Conservation (phyloP, 2,888 invertebrate genomes). For the Catocala nupta region DNA sequence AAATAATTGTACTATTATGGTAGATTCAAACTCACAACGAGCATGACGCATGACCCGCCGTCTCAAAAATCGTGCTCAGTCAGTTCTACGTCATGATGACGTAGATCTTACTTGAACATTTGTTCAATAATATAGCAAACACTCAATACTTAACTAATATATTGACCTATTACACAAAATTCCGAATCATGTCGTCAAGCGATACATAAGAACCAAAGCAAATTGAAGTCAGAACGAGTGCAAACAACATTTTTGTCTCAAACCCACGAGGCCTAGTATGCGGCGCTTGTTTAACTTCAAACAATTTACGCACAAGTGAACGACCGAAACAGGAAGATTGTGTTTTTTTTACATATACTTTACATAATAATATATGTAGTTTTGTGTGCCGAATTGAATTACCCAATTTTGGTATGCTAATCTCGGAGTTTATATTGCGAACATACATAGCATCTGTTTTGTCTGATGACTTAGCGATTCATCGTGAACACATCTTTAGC, state of each 20-base stretch:
- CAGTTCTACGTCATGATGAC: too few relatives aligned
- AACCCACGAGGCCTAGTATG: constrained; percentile 15
- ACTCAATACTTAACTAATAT: too few relatives aligned
- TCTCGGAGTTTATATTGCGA: constrained; percentile 35
- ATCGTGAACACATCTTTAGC: too few relatives aligned
- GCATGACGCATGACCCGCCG: too few relatives aligned
- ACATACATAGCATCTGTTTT: constrained; percentile 43
- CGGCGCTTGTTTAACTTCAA: constrained; percentile 33
- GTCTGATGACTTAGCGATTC: constrained; percentile 19
- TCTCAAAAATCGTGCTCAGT: too few relatives aligned
- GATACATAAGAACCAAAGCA: constrained; percentile 23
- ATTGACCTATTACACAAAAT: constrained; percentile 27
- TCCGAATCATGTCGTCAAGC: constrained; percentile 15
- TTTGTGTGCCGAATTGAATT: constrained; percentile 38
- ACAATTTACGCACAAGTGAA: constrained; percentile 34
- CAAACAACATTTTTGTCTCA: constrained; percentile 25
- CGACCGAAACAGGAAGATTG: constrained; percentile 31
- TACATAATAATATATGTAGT: constrained; percentile 27
- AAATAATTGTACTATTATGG: too few relatives aligned
- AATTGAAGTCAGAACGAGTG: constrained; percentile 15
- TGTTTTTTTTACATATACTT: constrained; percentile 21
- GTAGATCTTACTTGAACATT: too few relatives aligned
- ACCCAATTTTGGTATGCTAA: constrained; percentile 45
- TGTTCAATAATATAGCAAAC: neutral
- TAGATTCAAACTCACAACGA: too few relatives aligned